Evolutionary conservation across 1,140 invertebrate species (phyloP).

Genomic region (Lepidurus arcticus): DNA sequence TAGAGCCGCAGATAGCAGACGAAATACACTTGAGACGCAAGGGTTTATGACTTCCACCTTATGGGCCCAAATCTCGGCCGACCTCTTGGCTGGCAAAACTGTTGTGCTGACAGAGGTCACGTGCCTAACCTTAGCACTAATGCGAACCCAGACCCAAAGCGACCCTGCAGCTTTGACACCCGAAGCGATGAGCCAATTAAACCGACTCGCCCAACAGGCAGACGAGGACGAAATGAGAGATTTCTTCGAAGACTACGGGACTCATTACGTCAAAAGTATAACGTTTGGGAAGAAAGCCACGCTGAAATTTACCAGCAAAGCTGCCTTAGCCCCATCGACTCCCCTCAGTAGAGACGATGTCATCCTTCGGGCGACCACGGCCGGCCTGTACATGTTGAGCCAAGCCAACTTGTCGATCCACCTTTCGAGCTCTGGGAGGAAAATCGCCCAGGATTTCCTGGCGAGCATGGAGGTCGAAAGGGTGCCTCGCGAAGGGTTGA

Average conservation of each 20-base stretch:
- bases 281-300: constrained; percentile 25
- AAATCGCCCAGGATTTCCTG: constrained; percentile 28
- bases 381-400: constrained; percentile 24
- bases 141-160: constrained; percentile 5
- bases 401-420: constrained; percentile 29
- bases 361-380: constrained; percentile 23
- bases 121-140: constrained; percentile 23
- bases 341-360: neutral
- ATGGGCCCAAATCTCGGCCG: constrained; percentile 23
- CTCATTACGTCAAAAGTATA: constrained; percentile 25
- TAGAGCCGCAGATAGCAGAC: neutral
- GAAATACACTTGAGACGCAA: constrained; percentile 11
- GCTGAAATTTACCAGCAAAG: constrained; percentile 28
- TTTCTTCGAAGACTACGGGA: constrained; percentile 30
- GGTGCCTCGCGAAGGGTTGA: constrained; percentile 7
- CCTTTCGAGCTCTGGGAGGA: constrained; percentile 23
- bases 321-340: neutral
- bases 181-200: constrained; percentile 23
- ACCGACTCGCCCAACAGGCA: constrained; percentile 11
- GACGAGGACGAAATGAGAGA: constrained; percentile 28
- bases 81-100: neutral
- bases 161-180: constrained; percentile 23
- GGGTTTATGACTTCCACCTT: constrained; percentile 21
- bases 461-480: neutral
- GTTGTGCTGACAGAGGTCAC: constrained; percentile 24